Evolutionary conservation across 2,888 invertebrate species (phyloP).

Genomic region (Icerya purchasi): DNA sequence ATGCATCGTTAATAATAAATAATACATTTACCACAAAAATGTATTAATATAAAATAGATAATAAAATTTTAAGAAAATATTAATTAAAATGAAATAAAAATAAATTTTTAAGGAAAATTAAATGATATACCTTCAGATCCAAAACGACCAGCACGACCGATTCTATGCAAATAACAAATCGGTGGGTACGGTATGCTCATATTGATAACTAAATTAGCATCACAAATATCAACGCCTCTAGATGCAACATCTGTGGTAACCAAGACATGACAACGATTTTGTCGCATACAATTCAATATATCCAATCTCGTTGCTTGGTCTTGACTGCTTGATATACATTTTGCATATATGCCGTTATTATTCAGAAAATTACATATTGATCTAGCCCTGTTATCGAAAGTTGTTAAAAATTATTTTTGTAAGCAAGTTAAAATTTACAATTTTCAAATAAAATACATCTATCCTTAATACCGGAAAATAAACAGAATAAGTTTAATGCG

Average conservation of each 20-base stretch:
- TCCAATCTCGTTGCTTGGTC: conserved; percentile 14
- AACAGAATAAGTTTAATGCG: too few relatives aligned
- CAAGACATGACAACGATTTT: conserved; percentile 35
- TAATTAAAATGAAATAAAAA: too few relatives aligned
- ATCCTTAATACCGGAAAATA: too few relatives aligned
- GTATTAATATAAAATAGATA: too few relatives aligned
- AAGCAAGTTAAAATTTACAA: too few relatives aligned
- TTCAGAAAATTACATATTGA: conserved; percentile 15
- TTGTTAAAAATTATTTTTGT: too few relatives aligned
- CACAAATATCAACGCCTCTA: conserved; percentile 81
- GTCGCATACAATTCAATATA: conserved; percentile 13
- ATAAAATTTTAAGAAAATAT: too few relatives aligned
- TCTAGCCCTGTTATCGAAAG: background rate
- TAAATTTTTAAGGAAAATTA: too few relatives aligned
- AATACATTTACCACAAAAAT: too few relatives aligned
- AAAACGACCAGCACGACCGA: conserved; percentile 85
- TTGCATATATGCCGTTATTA: conserved; percentile 12
- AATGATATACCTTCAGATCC: conserved; percentile 67
- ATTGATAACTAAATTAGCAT: conserved; percentile 82
- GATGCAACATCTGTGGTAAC: conserved; percentile 79
- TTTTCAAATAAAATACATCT: too few relatives aligned
- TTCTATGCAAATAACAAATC: conserved; percentile 77
- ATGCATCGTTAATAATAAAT: too few relatives aligned
- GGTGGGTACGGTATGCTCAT: conserved; percentile 61
- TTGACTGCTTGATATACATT: conserved; percentile 16